These are phyloP conservation scores for Tetramorium alpestre DNA, from an alignment of 1,140 invertebrate genomes.

Conservation along the genomic window DNA sequence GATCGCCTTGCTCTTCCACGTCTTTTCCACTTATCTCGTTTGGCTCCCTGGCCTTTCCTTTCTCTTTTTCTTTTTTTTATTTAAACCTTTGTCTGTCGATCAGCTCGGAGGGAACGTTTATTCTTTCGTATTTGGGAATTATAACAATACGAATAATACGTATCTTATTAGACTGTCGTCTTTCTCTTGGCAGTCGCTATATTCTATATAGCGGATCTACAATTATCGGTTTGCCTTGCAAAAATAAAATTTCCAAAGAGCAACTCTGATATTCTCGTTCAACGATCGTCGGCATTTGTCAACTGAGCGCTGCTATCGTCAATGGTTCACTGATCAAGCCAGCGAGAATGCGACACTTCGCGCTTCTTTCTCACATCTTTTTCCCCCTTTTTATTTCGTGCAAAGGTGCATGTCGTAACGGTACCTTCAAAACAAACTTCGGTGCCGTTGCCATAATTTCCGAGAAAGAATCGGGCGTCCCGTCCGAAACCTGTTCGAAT, in stretches of 20 bases:
- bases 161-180: constrained; percentile 42
- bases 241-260: constrained; percentile 60
- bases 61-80: neutral
- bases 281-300: constrained; percentile 36
- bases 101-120: constrained; percentile 47
- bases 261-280: constrained; percentile 44
- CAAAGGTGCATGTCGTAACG: constrained; percentile 38
- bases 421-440: constrained; percentile 47
- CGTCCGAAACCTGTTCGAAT: constrained; percentile 46
- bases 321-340: constrained; percentile 33
- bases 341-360: constrained; percentile 28
- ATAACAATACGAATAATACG: constrained; percentile 34
- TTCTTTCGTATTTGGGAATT: constrained; percentile 40
- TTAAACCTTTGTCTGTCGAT: constrained; percentile 26
- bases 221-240: constrained; percentile 49
- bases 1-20: constrained; percentile 31
- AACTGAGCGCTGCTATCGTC: constrained; percentile 26
- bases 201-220: constrained; percentile 32
- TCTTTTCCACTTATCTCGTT: neutral
- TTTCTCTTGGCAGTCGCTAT: constrained; percentile 38
- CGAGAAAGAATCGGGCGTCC: constrained; percentile 50
- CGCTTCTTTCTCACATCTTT: neutral
- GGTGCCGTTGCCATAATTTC: constrained; percentile 46
- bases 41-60: neutral
- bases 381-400: constrained; percentile 7